A percentile compares a stretch with the other conserved stretches of the same genome.
These are phyloP conservation scores for Laupala kohalensis DNA, from an alignment of 1,140 invertebrate species.

Conservation along the genomic window DNA sequence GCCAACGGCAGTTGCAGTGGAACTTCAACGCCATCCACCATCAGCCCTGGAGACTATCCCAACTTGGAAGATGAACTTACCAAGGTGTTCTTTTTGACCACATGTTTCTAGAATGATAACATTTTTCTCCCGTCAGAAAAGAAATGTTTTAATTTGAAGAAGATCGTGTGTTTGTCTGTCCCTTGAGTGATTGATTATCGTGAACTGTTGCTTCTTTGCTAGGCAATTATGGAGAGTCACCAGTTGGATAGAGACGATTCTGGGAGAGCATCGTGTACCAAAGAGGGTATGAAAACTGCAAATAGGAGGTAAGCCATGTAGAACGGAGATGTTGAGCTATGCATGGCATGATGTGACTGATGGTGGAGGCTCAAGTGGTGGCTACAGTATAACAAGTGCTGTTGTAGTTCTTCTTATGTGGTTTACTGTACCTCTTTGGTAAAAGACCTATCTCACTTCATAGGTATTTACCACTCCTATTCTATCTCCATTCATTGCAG, in stretches of 20 bases:
- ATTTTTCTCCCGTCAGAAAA: background rate
- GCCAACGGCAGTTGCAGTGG: constrained; percentile 36
- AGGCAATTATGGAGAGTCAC: constrained; percentile 31
- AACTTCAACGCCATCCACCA: constrained; percentile 43
- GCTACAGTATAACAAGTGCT: background rate
- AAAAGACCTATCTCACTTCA: background rate
- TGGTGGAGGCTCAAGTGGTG: background rate
- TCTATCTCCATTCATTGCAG: background rate
- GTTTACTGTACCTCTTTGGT: background rate
- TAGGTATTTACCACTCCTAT: background rate
- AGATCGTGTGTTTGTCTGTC: background rate
- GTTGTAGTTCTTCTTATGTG: background rate
- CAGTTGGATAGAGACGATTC: constrained; percentile 19
- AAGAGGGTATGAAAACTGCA: constrained; percentile 8
- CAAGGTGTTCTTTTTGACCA: constrained; percentile 24
- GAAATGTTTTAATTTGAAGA: background rate
- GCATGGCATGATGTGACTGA: background rate
- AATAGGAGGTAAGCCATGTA: constrained; percentile 7
- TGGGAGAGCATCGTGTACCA: background rate
- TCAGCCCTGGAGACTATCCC: constrained; percentile 39
- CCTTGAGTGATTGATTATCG: background rate
- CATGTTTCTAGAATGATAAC: background rate
- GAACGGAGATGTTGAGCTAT: background rate
- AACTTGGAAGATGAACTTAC: constrained; percentile 37
- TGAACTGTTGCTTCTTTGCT: constrained; percentile 3